These are phyloP conservation scores for Deilephila elpenor DNA, from an alignment of 2,888 invertebrate species.

Conservation along the genomic window DNA sequence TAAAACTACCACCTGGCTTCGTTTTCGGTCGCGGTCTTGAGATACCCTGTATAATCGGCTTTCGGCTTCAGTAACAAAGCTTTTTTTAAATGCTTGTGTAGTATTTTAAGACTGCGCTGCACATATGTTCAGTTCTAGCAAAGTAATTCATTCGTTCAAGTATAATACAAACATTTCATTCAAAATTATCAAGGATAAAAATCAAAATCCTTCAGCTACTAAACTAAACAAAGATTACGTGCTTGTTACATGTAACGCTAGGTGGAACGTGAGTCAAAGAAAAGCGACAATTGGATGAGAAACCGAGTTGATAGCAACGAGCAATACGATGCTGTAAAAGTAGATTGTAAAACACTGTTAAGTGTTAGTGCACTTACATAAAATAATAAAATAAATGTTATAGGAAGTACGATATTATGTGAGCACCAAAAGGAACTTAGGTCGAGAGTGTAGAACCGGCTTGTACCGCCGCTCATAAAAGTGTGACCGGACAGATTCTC, in stretches of 20 bases:
- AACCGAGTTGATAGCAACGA: neutral
- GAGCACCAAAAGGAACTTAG: neutral
- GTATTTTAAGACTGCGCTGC: no score
- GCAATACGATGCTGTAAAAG: neutral
- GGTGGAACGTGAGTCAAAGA: neutral
- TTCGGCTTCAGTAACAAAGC: no score
- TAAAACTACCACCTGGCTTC: no score
- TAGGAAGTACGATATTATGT: constrained; percentile 16
- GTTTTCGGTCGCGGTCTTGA: no score
- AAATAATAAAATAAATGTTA: constrained; percentile 22
- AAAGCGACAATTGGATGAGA: constrained; percentile 6
- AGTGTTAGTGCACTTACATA: constrained; percentile 19
- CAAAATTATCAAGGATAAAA: neutral
- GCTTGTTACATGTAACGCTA: no score
- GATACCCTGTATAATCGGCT: no score
- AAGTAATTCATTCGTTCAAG: no score
- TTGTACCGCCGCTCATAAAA: constrained; percentile 61
- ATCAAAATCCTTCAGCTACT: neutral
- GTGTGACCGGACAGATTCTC: constrained; percentile 74
- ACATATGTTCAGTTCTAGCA: no score
- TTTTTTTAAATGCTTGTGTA: no score
- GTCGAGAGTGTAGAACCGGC: constrained; percentile 21
- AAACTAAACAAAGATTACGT: neutral
- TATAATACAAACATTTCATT: neutral
- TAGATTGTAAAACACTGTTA: neutral